These are phyloP conservation scores for Neogobius melanostomus DNA, from an alignment of 2,113 vertebrate genomes.

Conservation along the genomic window DNA sequence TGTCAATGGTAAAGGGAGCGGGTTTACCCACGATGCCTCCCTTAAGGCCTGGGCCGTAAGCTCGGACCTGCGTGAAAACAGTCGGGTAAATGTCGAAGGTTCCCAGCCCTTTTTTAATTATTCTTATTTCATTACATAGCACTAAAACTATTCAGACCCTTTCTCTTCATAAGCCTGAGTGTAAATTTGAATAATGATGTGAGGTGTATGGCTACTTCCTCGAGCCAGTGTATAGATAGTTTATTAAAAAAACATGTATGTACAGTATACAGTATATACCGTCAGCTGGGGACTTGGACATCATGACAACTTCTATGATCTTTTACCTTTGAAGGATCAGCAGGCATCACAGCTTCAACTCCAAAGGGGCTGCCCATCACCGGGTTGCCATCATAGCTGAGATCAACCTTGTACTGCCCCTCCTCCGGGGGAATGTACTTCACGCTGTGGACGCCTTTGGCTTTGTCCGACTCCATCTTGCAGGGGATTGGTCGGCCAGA, in stretches of 20 bases:
- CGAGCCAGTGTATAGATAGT: not conserved
- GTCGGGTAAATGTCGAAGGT: not conserved
- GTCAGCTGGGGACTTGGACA: not conserved
- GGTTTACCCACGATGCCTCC: slow-evolving; percentile 86
- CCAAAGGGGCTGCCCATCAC: slow-evolving; percentile 91
- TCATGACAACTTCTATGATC: slow-evolving; percentile 7
- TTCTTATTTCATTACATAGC: too few relatives aligned
- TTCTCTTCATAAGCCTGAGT: too few relatives aligned
- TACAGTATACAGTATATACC: not conserved
- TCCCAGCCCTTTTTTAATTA: too few relatives aligned
- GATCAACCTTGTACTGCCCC: slow-evolving; percentile 90
- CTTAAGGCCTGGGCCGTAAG: slow-evolving; percentile 87
- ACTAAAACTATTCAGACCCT: too few relatives aligned
- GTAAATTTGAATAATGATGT: too few relatives aligned
- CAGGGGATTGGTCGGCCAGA: slow-evolving; percentile 88
- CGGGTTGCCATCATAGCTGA: slow-evolving; percentile 90
- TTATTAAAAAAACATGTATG: not conserved
- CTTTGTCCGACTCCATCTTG: slow-evolving; percentile 84
- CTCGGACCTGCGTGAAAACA: slow-evolving; percentile 79
- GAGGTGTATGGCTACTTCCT: too few relatives aligned
- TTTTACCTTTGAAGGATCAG: slow-evolving; percentile 90
- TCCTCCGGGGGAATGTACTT: slow-evolving; percentile 91
- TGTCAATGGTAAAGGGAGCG: slow-evolving; percentile 89
- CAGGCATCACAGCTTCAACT: slow-evolving; percentile 89
- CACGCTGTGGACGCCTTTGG: slow-evolving; percentile 80